Percentiles rank a stretch among this genome's conserved stretches.
These are phyloP conservation scores for Agrypnus murinus DNA, from an alignment of 2,888 invertebrate genomes.

Conservation along the genomic window DNA sequence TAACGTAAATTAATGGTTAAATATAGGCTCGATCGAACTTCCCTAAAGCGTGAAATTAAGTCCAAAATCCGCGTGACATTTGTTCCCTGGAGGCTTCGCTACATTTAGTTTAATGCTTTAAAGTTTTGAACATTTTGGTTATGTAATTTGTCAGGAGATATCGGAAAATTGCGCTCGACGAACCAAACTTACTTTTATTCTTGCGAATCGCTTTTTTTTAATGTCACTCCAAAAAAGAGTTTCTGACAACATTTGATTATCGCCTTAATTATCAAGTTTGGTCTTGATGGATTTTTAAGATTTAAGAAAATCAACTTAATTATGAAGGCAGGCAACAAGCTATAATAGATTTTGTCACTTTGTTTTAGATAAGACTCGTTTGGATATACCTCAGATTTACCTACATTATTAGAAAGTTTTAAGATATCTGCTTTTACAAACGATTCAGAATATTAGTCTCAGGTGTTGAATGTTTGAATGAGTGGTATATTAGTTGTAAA, in stretches of 20 bases:
- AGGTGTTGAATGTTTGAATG: too few species aligned
- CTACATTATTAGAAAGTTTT: too few species aligned
- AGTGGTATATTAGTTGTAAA: too few species aligned
- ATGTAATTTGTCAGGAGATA: slow-evolving; percentile 48
- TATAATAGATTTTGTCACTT: too few species aligned
- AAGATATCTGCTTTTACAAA: too few species aligned
- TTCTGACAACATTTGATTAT: slow-evolving; percentile 16
- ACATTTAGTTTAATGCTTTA: slow-evolving; percentile 47
- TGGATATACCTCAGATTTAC: too few species aligned
- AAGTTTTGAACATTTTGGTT: slow-evolving; percentile 49
- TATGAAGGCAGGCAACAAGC: too few species aligned
- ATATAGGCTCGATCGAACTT: slow-evolving; percentile 29
- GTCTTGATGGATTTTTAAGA: neutral
- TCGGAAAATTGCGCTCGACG: slow-evolving; percentile 43
- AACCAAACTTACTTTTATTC: slow-evolving; percentile 19
- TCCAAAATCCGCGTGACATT: slow-evolving; percentile 45
- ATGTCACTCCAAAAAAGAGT: neutral
- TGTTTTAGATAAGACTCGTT: too few species aligned
- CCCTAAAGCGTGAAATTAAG: slow-evolving; percentile 47
- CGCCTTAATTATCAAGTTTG: slow-evolving; percentile 24
- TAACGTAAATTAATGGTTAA: slow-evolving; percentile 30
- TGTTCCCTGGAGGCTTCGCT: slow-evolving; percentile 39
- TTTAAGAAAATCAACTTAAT: too few species aligned
- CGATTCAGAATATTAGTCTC: too few species aligned
- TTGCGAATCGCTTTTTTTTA: too few species aligned